Conservation (phyloP, 1,140 invertebrate species). For the Homalodisca vitripennis region DNA sequence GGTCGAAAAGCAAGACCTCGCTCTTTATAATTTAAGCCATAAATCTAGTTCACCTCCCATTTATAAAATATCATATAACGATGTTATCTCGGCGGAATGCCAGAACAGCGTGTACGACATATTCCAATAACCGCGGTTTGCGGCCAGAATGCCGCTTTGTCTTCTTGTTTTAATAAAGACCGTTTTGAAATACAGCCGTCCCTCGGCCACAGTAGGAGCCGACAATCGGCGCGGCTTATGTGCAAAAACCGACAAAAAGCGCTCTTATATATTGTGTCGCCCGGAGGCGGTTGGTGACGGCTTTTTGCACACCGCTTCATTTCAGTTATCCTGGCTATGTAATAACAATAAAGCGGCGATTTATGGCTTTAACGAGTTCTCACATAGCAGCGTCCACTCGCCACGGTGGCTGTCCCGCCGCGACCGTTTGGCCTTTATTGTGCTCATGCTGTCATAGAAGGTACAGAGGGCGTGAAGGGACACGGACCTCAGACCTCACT, state of each 20-base stretch:
- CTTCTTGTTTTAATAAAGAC: constrained; percentile 27
- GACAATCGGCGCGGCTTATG: not conserved
- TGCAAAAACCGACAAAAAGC: constrained; percentile 21
- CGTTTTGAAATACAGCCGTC: constrained; percentile 17
- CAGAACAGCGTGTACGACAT: not conserved
- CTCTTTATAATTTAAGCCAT: no score
- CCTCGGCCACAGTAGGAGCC: constrained; percentile 10
- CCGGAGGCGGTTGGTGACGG: constrained; percentile 20
- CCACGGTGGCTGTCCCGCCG: no score
- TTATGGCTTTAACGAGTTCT: constrained; percentile 22
- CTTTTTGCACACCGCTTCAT: constrained; percentile 17
- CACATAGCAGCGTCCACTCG: not conserved
- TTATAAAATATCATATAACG: no score
- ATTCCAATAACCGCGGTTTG: not conserved
- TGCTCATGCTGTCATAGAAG: no score
- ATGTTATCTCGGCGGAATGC: no score
- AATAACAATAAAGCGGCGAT: constrained; percentile 29
- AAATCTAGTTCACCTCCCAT: no score
- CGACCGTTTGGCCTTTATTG: no score
- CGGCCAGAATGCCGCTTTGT: not conserved
- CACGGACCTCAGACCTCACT: no score
- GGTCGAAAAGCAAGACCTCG: no score
- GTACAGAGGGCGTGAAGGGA: no score
- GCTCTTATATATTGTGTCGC: constrained; percentile 25
- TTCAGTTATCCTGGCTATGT: constrained; percentile 22